Evolutionary conservation across 2,888 invertebrate species (phyloP).

Genomic region (Biston stratarius): DNA sequence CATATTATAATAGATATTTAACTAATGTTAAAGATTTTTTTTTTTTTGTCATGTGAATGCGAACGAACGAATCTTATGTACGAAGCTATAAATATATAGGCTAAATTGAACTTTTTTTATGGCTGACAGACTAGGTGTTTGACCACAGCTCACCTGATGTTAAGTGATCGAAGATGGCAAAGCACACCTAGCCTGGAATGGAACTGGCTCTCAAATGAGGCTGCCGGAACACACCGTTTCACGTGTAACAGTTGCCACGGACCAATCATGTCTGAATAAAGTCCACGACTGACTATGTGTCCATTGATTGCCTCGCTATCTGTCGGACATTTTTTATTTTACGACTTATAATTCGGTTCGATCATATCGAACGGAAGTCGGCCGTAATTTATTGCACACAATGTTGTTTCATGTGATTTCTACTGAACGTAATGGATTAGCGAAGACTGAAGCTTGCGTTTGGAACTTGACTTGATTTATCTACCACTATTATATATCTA

Average conservation of each 20-base stretch:
- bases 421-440: slow-evolving; percentile 14
- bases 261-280: background rate
- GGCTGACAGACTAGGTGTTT: no score
- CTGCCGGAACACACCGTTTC: no score
- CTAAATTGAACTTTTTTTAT: no score
- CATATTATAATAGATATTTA: no score
- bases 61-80: no score
- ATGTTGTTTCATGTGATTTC: slow-evolving; percentile 12
- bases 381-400: slow-evolving; percentile 15
- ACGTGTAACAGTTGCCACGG: background rate
- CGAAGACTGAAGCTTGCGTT: slow-evolving; percentile 15
- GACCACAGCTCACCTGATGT: no score
- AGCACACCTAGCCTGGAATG: no score
- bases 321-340: slow-evolving; percentile 14
- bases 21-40: no score
- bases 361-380: slow-evolving; percentile 23
- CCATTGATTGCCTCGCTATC: slow-evolving; percentile 12
- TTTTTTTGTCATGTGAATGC: no score
- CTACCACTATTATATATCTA: background rate
- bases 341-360: slow-evolving; percentile 18
- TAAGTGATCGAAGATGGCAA: no score
- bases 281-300: background rate
- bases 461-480: slow-evolving; percentile 6
- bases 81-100: no score
- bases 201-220: no score